phyloP scores from a whole-genome alignment of 2,113 vertebrate genomes.

The Tachysurus fulvidraco region DNA sequence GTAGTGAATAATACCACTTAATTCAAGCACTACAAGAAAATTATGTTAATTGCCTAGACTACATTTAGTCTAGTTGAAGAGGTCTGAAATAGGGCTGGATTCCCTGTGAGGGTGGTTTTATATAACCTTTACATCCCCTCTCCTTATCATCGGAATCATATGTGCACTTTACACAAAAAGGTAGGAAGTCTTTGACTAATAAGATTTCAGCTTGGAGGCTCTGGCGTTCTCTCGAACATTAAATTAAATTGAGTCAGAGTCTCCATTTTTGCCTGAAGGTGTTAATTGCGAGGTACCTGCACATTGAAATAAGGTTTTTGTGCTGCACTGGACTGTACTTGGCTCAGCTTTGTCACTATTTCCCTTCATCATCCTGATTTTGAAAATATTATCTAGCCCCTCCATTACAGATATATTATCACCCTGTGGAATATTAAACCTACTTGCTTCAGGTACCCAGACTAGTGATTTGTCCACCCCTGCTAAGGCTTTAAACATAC shows the following conservation, averaged over 20 bases:
- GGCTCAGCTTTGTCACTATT: neutral
- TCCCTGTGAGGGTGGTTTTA: neutral
- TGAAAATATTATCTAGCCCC: neutral
- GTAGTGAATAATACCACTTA: neutral
- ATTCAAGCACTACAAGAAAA: neutral
- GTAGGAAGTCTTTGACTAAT: neutral
- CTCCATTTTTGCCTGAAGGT: neutral
- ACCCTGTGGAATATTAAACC: neutral
- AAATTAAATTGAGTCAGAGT: neutral
- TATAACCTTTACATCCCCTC: neutral
- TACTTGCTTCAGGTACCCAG: neutral
- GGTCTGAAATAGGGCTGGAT: neutral
- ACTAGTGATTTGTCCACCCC: neutral
- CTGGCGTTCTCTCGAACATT: neutral
- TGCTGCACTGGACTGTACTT: neutral
- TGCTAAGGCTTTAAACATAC: conserved; percentile 68
- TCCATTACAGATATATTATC: neutral
- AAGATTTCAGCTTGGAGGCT: neutral
- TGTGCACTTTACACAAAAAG: neutral
- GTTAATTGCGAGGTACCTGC: neutral
- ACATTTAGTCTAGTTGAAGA: neutral
- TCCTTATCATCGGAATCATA: neutral
- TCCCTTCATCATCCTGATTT: neutral
- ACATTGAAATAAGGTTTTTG: neutral
- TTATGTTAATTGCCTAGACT: neutral